Conservation (phyloP, 2,888 invertebrate species). For the Eurytoma adleriae region DNA sequence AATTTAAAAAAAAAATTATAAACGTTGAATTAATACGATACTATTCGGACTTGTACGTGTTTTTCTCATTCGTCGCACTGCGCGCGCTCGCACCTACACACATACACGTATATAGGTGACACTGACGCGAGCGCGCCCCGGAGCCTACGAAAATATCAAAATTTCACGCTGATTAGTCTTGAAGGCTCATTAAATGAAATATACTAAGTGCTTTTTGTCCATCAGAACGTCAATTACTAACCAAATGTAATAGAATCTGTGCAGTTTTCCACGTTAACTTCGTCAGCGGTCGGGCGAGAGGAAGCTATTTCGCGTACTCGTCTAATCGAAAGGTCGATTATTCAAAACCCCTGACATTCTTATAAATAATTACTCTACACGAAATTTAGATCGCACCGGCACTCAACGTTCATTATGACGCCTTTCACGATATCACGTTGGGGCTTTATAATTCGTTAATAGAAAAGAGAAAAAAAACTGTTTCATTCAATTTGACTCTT, state of each 20-base stretch:
- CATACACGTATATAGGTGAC: not conserved
- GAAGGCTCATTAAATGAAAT: conserved; percentile 37
- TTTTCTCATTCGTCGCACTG: conserved; percentile 2
- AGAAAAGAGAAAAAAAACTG: too few species aligned
- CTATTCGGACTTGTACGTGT: not conserved
- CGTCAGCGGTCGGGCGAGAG: not conserved
- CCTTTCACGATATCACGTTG: too few species aligned
- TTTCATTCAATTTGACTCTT: too few species aligned
- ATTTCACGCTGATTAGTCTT: conserved; percentile 38
- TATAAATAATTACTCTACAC: too few species aligned
- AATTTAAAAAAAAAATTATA: not conserved
- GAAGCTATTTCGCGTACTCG: not conserved
- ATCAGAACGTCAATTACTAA: conserved; percentile 34
- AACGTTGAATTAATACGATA: not conserved
- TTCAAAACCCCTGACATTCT: too few species aligned
- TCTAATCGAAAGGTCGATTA: not conserved
- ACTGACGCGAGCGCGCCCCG: not conserved
- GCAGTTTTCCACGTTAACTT: conserved; percentile 28
- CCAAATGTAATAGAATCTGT: conserved; percentile 33
- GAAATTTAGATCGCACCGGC: too few species aligned
- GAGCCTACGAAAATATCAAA: conserved; percentile 34
- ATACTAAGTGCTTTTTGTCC: conserved; percentile 39
- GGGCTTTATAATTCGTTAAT: too few species aligned
- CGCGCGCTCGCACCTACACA: not conserved
- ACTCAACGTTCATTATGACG: too few species aligned